Conservation (phyloP, 2,888 invertebrate genomes). For the Sepioteuthis lessoniana region DNA sequence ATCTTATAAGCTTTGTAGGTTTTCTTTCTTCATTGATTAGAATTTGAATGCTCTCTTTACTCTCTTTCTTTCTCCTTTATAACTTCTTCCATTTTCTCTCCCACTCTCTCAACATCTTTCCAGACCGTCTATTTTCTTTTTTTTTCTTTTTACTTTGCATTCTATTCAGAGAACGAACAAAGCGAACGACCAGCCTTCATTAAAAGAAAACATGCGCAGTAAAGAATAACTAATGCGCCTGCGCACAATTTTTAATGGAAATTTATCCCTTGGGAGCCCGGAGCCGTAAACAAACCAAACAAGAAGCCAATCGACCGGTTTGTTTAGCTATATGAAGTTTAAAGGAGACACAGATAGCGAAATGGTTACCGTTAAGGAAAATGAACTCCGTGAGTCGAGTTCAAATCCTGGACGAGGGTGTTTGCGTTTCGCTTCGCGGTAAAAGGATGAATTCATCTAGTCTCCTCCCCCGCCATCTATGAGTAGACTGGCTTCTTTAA, state of each 20-base stretch:
- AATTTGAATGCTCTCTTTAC: neutral
- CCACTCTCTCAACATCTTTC: neutral
- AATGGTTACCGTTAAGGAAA: too few species aligned
- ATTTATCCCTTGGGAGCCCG: neutral
- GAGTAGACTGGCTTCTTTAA: too few species aligned
- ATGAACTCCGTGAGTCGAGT: too few species aligned
- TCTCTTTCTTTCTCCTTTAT: neutral
- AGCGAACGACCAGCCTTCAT: neutral
- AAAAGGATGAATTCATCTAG: too few species aligned
- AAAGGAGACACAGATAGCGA: too few species aligned
- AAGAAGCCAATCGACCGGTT: neutral
- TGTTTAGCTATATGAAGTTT: neutral
- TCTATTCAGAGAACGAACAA: neutral
- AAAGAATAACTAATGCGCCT: neutral
- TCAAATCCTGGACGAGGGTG: too few species aligned
- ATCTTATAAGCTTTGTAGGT: too few species aligned
- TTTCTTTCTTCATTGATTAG: neutral
- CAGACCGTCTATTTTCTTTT: neutral
- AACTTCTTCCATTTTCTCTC: neutral
- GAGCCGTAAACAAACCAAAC: neutral
- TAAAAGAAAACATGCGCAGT: neutral
- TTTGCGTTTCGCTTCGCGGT: too few species aligned
- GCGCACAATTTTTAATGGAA: neutral
- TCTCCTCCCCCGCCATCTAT: too few species aligned
- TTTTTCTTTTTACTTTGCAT: neutral